phyloP scores from a whole-genome alignment of 2,113 vertebrate species.

The Psephotus haematonotus region DNA sequence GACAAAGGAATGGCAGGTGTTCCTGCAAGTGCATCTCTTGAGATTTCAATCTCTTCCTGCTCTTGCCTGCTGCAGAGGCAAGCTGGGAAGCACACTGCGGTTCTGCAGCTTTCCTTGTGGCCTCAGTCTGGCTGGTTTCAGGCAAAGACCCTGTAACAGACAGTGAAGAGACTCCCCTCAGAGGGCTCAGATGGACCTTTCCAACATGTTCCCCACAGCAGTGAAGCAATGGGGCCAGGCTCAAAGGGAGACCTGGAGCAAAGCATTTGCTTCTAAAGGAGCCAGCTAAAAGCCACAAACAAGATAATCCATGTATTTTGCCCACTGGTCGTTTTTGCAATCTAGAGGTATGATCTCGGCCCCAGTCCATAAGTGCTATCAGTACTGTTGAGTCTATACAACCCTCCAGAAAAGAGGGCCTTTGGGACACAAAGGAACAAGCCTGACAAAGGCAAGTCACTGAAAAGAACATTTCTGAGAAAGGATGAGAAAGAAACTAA shows the following conservation, averaged over 20 bases:
- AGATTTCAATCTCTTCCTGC: constrained; percentile 64
- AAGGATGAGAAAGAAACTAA: neutral
- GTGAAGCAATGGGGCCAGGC: neutral
- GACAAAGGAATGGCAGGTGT: neutral
- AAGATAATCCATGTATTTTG: neutral
- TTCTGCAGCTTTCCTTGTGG: neutral
- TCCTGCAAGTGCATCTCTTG: constrained; percentile 3
- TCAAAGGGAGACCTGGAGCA: neutral
- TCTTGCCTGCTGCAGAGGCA: neutral
- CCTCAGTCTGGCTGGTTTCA: constrained; percentile 20
- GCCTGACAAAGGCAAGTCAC: neutral
- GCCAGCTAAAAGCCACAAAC: neutral
- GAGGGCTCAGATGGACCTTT: neutral
- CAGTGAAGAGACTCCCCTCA: neutral
- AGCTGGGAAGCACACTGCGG: neutral
- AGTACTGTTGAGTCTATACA: neutral
- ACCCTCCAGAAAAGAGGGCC: neutral
- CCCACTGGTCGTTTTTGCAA: neutral
- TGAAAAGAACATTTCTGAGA: neutral
- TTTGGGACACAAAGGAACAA: neutral
- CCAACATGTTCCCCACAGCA: neutral
- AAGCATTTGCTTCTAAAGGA: neutral
- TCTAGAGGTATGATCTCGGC: neutral
- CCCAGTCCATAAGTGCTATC: neutral
- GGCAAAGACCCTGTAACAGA: constrained; percentile 53